Evolutionary conservation across 2,888 invertebrate species (phyloP), one percentile per base, ranked within the genome.

Genomic region (Drosophila suboccidentalis): DNA sequence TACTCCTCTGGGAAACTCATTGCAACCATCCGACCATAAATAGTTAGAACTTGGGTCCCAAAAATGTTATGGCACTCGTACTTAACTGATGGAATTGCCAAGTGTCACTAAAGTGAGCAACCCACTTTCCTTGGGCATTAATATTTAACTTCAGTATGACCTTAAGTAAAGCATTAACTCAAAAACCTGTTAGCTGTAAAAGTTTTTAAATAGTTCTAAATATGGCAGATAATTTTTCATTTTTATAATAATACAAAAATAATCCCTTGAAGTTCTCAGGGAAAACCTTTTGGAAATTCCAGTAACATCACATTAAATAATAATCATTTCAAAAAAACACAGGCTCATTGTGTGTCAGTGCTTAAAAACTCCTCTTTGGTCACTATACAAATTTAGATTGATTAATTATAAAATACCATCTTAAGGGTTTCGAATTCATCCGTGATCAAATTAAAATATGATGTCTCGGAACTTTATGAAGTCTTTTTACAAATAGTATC

Each of bases 11-110:
- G 55, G 74, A 43, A 41, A 17, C 29, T 39, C 55, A 63, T 39
- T 55, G 51, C 51, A 71, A 38, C 26, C 36, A 58, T 22, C 34
- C 36, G 13, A 26, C 39, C 74, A 77, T 74, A 74, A 71, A 76
- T 64, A 51, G 58, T 74, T 60, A 32, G 38, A 19, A 9, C n/a
- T 51, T 46, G 39, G 44, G 54, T 57, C 41, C 43, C 61, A 46
- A 50, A 58, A 44, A 64, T 60, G 17, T 57, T 41, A 71, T 65
- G 46, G 49, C 26, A n/a, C 39, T 17, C 34, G 44, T 32, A n/a
- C 39, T 17, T 41, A 44, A 46, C 71, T 47, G n/a, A 26, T 38
- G 51, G 47, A 39, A 29, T 39, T 44, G 55, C 34, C 34, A 17
- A 50, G 32, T 41, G 32, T 57, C 72, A 41, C 72, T 39, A 55